Evolutionary conservation across 2,888 invertebrate genomes (phyloP).

Genomic region (Agonum fuliginosum): DNA sequence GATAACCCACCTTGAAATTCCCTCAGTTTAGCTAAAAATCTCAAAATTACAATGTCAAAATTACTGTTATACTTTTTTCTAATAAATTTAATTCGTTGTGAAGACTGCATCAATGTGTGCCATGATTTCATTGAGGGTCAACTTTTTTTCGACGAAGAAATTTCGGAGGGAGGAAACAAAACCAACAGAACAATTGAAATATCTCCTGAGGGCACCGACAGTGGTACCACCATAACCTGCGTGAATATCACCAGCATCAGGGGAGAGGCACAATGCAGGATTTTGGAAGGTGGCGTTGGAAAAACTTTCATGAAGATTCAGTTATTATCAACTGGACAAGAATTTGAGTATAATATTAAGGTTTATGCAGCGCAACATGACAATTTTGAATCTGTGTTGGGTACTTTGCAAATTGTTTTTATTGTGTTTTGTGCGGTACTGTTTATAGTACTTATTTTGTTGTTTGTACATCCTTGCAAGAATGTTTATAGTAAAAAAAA

Average conservation of each 20-base stretch:
- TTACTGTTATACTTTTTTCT: neutral
- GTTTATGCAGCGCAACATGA: neutral
- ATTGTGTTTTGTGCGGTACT: slow-evolving; percentile 4
- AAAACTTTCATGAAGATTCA: neutral
- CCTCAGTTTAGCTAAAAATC: neutral
- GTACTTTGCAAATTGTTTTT: slow-evolving; percentile 18
- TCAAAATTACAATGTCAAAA: neutral
- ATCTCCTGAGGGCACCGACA: slow-evolving; percentile 28
- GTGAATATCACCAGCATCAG: slow-evolving; percentile 44
- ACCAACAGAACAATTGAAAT: slow-evolving; percentile 5
- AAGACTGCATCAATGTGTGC: slow-evolving; percentile 40
- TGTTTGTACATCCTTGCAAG: slow-evolving; percentile 38
- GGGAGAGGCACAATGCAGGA: neutral
- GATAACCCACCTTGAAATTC: neutral
- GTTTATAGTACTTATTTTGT: slow-evolving; percentile 15
- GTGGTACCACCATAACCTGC: slow-evolving; percentile 37
- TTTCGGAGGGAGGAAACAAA: slow-evolving; percentile 12
- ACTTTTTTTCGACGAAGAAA: slow-evolving; percentile 37
- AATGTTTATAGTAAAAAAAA: slow-evolving; percentile 3
- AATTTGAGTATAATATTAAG: slow-evolving; percentile 11
- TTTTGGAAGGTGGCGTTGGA: slow-evolving; percentile 30
- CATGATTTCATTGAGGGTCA: neutral
- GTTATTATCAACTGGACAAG: neutral
- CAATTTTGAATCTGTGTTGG: neutral
- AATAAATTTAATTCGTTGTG: neutral